Evolutionary conservation across 2,888 invertebrate genomes (phyloP), one percentile per base, ranked within the genome.

Genomic region (Syritta pipiens): DNA sequence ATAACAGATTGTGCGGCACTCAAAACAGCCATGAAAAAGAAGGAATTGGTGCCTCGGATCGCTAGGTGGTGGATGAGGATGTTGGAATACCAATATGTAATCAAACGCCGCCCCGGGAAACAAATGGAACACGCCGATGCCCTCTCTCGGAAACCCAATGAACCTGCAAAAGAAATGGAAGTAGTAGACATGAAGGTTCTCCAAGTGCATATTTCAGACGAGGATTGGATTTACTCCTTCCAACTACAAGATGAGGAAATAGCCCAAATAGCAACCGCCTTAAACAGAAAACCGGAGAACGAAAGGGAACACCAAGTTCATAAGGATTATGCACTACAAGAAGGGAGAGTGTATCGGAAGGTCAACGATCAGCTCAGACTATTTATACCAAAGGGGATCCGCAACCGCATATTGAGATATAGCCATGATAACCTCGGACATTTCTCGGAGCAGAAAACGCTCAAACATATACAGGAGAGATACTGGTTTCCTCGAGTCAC

Each of bases 51-150:
- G 0, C 63, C 65, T 0, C 3, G 81, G 22, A 82, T 82, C 3
- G 71, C 77, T 0, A 22, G 82, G 1, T 81, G 81, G 81, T 81
- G 72, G 74, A 20, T 82, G 0, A 37, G 24, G 0, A 76, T 82
- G 46, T 59, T 68, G 9, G 77, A 82, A n/a, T 81, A 55, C 1
- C 69, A 83, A 19, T 44, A 69, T 19, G 26, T 37, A 3, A 42
- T 82, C 3, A 59, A 69, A 1, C 82, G 81, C 57, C 55, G 82
- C 4, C 49, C 67, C 0, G 81, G 69, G 1, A 46, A 57, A 6
- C 10, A 37, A 1, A 74, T 65, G 49, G 14, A 7, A 1, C 72
- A 74, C 4, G 72, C 24, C 1, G 65, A 74, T 44, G 24, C 65
- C 0, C 57, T 59, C 4, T 72, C 63, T 14, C 10, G 62, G 7